Percentiles rank a stretch among this genome's conserved stretches.
Evolutionary conservation across 2,888 invertebrate genomes (phyloP).

Genomic region (Rapana venosa): DNA sequence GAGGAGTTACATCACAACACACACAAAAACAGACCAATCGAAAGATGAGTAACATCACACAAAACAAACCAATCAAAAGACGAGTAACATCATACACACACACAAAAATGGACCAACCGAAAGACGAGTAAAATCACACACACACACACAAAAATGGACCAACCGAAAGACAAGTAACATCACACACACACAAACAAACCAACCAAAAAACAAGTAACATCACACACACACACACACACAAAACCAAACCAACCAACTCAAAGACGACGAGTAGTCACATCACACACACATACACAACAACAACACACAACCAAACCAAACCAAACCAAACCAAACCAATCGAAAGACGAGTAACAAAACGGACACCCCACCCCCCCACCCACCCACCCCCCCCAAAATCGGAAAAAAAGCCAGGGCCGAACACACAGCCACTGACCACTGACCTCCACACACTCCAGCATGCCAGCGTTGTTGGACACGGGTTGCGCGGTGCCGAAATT

Average conservation of each 20-base stretch:
- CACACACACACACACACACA: not conserved
- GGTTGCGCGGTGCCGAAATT: slow-evolving; percentile 55
- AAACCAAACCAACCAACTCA: not conserved
- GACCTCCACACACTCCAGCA: slow-evolving; percentile 57
- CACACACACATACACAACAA: too few species aligned
- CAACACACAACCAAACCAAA: not conserved
- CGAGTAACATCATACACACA: not conserved
- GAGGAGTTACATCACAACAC: not conserved
- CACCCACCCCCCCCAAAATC: not conserved
- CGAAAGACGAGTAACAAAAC: too few species aligned
- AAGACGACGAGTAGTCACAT: too few species aligned
- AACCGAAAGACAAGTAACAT: not conserved
- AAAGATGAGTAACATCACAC: not conserved
- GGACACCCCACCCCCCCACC: not conserved
- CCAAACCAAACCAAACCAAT: not conserved
- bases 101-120: too few species aligned
- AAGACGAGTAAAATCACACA: not conserved
- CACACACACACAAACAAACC: not conserved
- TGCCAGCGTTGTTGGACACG: slow-evolving; percentile 56
- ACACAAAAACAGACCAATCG: not conserved
- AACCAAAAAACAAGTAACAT: not conserved
- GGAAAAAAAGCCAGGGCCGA: too few species aligned
- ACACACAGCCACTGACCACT: not conserved
- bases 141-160: not conserved
- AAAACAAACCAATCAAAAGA: not conserved